phyloP scores from a whole-genome alignment of 2,113 vertebrate species.

The Oxyura jamaicensis region DNA sequence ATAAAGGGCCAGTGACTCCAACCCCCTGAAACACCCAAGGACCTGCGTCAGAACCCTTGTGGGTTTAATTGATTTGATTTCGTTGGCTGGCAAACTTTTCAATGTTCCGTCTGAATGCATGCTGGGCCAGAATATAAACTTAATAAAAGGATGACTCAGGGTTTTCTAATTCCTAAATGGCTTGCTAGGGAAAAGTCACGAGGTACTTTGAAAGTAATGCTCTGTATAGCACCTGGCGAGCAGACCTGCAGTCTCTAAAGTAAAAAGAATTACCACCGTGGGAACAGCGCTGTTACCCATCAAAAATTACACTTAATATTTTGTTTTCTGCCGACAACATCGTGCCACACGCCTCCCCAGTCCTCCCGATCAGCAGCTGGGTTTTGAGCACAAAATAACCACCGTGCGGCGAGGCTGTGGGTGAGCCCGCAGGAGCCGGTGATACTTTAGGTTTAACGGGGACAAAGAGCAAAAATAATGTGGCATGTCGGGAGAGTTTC shows the following conservation, averaged over 20 bases:
- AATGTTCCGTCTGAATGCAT: not conserved
- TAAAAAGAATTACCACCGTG: not conserved
- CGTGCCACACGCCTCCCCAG: not conserved
- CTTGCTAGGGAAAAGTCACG: not conserved
- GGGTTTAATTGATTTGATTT: not conserved
- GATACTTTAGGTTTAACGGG: not conserved
- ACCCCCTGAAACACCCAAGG: not conserved
- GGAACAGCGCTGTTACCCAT: not conserved
- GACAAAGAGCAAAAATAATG: not conserved
- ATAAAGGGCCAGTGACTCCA: conserved; percentile 18
- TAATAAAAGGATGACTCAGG: not conserved
- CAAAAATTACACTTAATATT: not conserved
- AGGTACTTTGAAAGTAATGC: not conserved
- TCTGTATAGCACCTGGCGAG: not conserved
- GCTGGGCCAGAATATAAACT: not conserved
- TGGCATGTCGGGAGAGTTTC: not conserved
- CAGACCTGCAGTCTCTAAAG: not conserved
- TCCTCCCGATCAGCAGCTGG: too few species aligned
- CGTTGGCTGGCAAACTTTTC: not conserved
- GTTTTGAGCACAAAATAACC: not conserved
- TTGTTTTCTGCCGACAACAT: fast-evolving
- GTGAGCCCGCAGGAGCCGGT: not conserved
- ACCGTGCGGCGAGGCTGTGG: not conserved
- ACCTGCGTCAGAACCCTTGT: not conserved
- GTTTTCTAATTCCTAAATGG: not conserved